These are phyloP conservation scores for Polypterus senegalus DNA, from an alignment of 2,113 vertebrate genomes.

Conservation along the genomic window DNA sequence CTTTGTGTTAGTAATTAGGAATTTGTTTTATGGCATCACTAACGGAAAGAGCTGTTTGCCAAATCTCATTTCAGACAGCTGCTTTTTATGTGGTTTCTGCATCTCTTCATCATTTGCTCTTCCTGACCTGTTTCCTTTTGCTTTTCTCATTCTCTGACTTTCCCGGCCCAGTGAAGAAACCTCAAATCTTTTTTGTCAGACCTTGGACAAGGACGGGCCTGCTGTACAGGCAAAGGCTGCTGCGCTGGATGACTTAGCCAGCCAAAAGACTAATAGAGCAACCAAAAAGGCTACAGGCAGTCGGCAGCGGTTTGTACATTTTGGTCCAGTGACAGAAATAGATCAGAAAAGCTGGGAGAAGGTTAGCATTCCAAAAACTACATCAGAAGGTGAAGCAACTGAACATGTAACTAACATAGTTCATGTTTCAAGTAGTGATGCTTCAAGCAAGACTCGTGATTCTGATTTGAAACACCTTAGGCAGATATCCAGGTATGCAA, in stretches of 20 bases:
- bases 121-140: constrained; percentile 7
- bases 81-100: not conserved
- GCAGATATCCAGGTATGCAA: too few relatives aligned
- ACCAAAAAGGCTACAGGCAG: constrained; percentile 45
- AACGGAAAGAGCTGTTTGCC: too few relatives aligned
- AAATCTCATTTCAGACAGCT: not conserved
- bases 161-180: constrained; percentile 38
- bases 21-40: too few relatives aligned
- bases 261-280: constrained; percentile 46
- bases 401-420: constrained; percentile 18
- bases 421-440: constrained; percentile 2
- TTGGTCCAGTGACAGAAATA: constrained; percentile 88
- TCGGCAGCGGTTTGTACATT: constrained; percentile 73
- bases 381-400: constrained; percentile 32
- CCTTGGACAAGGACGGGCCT: constrained; percentile 47
- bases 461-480: not conserved
- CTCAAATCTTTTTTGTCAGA: constrained; percentile 42
- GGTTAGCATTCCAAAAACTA: constrained; percentile 47
- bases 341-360: constrained; percentile 63
- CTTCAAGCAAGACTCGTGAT: constrained; percentile 3
- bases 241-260: constrained; percentile 46
- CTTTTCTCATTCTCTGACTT: constrained; percentile 5
- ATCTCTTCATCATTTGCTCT: not conserved
- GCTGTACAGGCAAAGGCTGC: constrained; percentile 48
- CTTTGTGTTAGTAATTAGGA: too few relatives aligned